Evolutionary conservation across 1,140 invertebrate species (phyloP), one percentile per base, ranked within the genome.

Genomic region (Drosophila tsacasi): DNA sequence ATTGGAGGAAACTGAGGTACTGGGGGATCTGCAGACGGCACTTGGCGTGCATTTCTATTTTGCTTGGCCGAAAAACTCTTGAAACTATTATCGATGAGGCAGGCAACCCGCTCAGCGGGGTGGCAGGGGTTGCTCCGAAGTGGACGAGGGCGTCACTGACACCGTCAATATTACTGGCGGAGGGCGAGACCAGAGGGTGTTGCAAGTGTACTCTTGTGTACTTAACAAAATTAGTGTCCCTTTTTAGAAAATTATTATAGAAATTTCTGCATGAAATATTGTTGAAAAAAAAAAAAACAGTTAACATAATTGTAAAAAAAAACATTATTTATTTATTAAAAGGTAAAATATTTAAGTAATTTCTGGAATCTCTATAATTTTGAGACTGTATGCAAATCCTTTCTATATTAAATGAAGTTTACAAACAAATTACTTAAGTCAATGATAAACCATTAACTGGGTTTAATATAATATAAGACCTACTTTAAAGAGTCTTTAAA

Each of bases 31-130:
- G 64, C 71, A 69, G 71, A 60, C 78, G 71, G 69, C 71, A 81
- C 78, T 76, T 77, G 65, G 82, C 83, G 63, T 80, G 76, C 83
- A 75, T 69, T 86, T 79, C 68, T 74, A 78, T 81, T 78, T 81
- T 40, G 65, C 79, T 76, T 83, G 71, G 83, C 76, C 83, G 55
- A 87, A 86, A 85, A 77, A 75, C 83, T 73, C 83, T 87, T 87
- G 71, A 86, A 86, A 83, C 83, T 87, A 83, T 86, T 86, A 86
- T 83, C 81, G 76, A 83, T 73, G 83, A 87, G 73, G 64, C 42
- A 50, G 25, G 25, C 49, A 2, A 0, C 60, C 46, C 61, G 46
- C 37, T 37, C 21, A 10, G 44, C 10, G 23, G 39, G 37, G 12
- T 35, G 8, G 9, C 17, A 35, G 32, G 59, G 69, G 75, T 62